A percentile compares a stretch with the other conserved stretches of the same genome.
Conservation (phyloP, 2,888 invertebrate species). For the Amblyjoppa proteus region DNA sequence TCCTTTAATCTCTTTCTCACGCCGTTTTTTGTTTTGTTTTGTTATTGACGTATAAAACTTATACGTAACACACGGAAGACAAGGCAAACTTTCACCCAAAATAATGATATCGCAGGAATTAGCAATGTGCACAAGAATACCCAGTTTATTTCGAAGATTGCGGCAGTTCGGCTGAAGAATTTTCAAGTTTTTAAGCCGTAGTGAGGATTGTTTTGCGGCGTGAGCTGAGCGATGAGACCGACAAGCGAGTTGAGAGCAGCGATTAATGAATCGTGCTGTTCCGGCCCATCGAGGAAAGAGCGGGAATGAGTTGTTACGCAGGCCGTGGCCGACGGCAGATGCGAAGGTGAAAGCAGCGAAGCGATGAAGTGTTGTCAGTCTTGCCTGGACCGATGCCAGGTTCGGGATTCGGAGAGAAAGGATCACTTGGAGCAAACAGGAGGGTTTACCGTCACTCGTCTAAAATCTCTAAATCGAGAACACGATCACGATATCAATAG, state of each 20-base stretch:
- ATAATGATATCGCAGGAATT: neutral
- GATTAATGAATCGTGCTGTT: neutral
- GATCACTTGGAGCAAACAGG: neutral
- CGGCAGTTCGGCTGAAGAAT: conserved; percentile 9
- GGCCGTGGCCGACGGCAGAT: neutral
- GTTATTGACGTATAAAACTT: neutral
- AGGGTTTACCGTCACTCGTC: neutral
- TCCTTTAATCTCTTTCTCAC: neutral
- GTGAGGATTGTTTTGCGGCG: neutral
- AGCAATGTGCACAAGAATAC: neutral
- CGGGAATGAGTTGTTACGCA: neutral
- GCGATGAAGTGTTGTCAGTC: neutral
- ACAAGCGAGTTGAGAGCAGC: neutral
- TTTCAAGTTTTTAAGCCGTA: neutral
- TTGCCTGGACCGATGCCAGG: neutral
- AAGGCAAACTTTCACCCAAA: neutral
- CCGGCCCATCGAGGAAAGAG: neutral
- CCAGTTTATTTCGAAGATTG: neutral
- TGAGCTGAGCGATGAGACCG: neutral
- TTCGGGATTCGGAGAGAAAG: neutral
- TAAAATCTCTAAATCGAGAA: too few relatives aligned
- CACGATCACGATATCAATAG: too few relatives aligned
- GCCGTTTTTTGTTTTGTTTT: too few relatives aligned
- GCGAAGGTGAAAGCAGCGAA: neutral
- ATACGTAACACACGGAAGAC: neutral